phyloP scores from a whole-genome alignment of 1,140 invertebrate species.

The Drosophila gunungcola region DNA sequence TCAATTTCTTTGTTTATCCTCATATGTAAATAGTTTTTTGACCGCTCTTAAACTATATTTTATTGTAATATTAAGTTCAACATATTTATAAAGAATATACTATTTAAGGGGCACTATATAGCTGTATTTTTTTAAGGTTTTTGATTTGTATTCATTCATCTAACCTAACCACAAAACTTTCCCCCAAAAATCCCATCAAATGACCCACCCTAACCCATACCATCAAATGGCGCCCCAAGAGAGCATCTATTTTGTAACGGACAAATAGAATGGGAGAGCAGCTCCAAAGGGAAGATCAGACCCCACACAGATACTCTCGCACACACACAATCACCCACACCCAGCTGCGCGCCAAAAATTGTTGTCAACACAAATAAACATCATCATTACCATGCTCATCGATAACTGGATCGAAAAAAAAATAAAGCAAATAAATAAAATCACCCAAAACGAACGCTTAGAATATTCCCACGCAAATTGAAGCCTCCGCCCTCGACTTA shows the following conservation, averaged over 20 bases:
- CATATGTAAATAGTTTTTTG: too few relatives aligned
- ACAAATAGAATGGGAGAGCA: constrained; percentile 23
- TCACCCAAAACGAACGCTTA: constrained; percentile 43
- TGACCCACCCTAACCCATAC: neutral
- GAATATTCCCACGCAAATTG: constrained; percentile 70
- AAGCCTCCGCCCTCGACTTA: constrained; percentile 37
- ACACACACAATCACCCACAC: neutral
- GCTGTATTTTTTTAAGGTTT: too few relatives aligned
- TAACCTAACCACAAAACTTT: too few relatives aligned
- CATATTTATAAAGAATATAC: too few relatives aligned
- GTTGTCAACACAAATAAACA: constrained; percentile 81
- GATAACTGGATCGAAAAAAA: constrained; percentile 36
- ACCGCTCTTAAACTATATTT: too few relatives aligned
- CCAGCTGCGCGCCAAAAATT: constrained; percentile 58
- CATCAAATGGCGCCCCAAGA: neutral
- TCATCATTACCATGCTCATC: constrained; percentile 60
- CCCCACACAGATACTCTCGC: constrained; percentile 2
- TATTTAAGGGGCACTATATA: too few relatives aligned
- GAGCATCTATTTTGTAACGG: constrained; percentile 73
- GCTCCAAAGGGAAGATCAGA: constrained; percentile 2
- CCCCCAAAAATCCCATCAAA: neutral
- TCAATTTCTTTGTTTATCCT: neutral
- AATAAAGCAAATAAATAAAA: constrained; percentile 26
- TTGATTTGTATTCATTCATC: too few relatives aligned
- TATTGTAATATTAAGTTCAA: too few relatives aligned